Base-by-base conservation (phyloP, 1,140 invertebrate genomes). In the Ips typographus region DNA sequence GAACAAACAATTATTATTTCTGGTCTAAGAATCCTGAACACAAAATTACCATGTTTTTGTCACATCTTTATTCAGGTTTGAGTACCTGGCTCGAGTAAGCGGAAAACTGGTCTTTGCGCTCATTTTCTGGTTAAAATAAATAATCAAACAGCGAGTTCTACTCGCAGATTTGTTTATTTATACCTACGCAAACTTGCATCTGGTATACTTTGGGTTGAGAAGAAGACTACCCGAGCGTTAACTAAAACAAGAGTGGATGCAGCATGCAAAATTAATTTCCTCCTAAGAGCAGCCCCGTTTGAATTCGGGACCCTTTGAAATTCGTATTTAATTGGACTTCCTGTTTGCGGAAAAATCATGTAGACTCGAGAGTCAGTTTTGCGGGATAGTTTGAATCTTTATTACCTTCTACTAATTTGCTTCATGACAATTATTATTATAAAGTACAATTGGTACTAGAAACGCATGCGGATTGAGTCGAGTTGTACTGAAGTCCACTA, bases 221-320 rank as follows among this genome's bases (percentile, higher is more conserved):
- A 49, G 44, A 49, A 49, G 22, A 49, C 44, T 49, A 49, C 22
- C 6, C 6, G 22, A 49, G 6, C 44, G 44, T 49, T 49, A 49
- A 49, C 44, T 49, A 49, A 49, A 49, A 49, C 44, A 22, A 22
- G 22, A 49, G 44, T 49, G 1, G 6, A 49, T 49, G 44, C 44
- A 49, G 44, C 44, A 49, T 49, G 22, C 44, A 49, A 49, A 49
- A 49, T 49, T 49, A 49, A 49, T 49, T 49, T 49, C 44, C 44
- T 22, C 22, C 2, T 6, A 49, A 22, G 44, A 49, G 22, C 22
- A 22, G 22, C 22, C 22, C 7, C 44, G 44, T 49, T 49, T 49
- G 44, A 49, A 49, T 49, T 49, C 22, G 22, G 44, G 44, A 6
- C 22, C 22, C 44, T 49, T 49, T 49, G 44, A 49, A 22, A 49